A percentile compares a stretch with the other conserved stretches of the same genome.
Evolutionary conservation across 1,140 invertebrate species (phyloP).

Genomic region (Rhopalosiphum maidis): DNA sequence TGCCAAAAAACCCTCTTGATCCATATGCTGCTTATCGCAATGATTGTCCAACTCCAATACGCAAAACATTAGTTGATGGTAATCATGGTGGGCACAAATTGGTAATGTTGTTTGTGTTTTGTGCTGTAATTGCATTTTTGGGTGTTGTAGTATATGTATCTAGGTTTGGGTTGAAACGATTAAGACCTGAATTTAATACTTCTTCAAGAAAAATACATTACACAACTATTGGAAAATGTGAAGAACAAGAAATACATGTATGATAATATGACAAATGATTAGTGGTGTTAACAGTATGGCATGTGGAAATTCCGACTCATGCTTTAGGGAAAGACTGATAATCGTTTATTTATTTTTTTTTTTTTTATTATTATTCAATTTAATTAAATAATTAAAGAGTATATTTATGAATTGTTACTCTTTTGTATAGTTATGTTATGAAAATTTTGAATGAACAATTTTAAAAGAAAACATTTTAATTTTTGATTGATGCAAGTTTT

Average conservation of each 20-base stretch:
- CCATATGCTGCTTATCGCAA: not conserved
- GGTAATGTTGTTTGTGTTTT: constrained; percentile 63
- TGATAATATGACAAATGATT: constrained; percentile 59
- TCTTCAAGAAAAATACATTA: constrained; percentile 77
- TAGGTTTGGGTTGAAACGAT: constrained; percentile 67
- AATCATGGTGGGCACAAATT: constrained; percentile 61
- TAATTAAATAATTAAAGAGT: constrained; percentile 11
- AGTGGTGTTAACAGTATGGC: constrained; percentile 35
- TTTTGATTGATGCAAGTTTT: constrained; percentile 35
- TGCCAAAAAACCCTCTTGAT: constrained; percentile 59
- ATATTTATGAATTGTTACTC: constrained; percentile 40
- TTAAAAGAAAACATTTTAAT: constrained; percentile 11
- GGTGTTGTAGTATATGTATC: constrained; percentile 70
- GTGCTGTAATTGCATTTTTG: constrained; percentile 60
- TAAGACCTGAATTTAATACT: constrained; percentile 71
- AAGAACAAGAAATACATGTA: constrained; percentile 64
- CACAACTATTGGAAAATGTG: constrained; percentile 70
- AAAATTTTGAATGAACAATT: not conserved
- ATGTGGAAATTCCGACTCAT: constrained; percentile 52
- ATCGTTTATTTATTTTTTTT: constrained; percentile 32
- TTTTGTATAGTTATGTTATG: constrained; percentile 35
- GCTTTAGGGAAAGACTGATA: constrained; percentile 57
- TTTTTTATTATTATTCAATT: not conserved
- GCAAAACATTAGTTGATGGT: constrained; percentile 39
- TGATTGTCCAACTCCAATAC: constrained; percentile 46